Conservation (phyloP, 2,888 invertebrate genomes). For the Catocala fraxini region DNA sequence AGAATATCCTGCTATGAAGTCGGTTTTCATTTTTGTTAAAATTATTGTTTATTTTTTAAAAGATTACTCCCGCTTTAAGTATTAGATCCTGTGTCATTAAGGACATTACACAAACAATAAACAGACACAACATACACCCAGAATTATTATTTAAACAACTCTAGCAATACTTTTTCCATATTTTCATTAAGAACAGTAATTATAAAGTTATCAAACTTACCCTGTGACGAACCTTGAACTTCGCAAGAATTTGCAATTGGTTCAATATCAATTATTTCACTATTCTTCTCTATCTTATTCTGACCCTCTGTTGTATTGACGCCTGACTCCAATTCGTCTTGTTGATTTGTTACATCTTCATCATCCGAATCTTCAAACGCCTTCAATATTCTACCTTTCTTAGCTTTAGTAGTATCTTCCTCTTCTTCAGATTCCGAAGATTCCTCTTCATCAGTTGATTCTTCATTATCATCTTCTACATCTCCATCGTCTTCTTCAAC, state of each 20-base stretch:
- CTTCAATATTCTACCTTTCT: slow-evolving; percentile 79
- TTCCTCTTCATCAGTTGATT: slow-evolving; percentile 63
- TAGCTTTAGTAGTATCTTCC: slow-evolving; percentile 57
- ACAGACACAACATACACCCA: too few species aligned
- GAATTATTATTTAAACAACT: too few species aligned
- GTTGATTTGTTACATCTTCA: slow-evolving; percentile 54
- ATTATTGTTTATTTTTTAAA: too few species aligned
- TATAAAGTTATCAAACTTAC: slow-evolving; percentile 46
- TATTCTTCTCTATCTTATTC: slow-evolving; percentile 15
- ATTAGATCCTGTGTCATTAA: too few species aligned
- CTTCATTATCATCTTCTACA: slow-evolving; percentile 55
- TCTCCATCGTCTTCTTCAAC: slow-evolving; percentile 54
- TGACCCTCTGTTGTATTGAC: not conserved
- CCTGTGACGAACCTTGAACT: slow-evolving; percentile 63
- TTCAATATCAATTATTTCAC: slow-evolving; percentile 10
- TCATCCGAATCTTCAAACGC: slow-evolving; percentile 85
- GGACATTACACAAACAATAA: too few species aligned
- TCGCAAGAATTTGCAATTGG: slow-evolving; percentile 27
- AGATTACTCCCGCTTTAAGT: too few species aligned
- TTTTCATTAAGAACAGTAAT: too few species aligned
- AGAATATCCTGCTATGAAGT: too few species aligned
- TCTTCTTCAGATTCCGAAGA: slow-evolving; percentile 72
- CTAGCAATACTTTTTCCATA: too few species aligned
- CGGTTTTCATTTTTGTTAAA: too few species aligned
- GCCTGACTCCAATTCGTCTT: slow-evolving; percentile 8